Evolutionary conservation across 1,140 invertebrate genomes (phyloP), one percentile per base, ranked within the genome.

Genomic region (Matsumurasca onukii): DNA sequence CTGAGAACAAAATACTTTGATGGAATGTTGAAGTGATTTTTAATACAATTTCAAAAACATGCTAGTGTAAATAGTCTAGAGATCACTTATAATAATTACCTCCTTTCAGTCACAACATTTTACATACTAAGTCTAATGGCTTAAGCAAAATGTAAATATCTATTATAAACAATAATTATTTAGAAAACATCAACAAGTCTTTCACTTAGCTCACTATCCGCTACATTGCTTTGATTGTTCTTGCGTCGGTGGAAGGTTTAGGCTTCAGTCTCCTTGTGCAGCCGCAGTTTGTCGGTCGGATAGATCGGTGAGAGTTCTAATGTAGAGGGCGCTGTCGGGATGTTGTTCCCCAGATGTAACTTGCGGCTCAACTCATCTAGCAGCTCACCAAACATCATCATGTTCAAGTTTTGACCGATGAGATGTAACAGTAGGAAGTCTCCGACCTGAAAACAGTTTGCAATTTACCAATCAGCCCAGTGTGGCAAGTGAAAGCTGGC

Each of bases 281-380:
- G 90, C 63, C 76, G 88, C 85, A 70, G 89, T 88, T 76, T 89
- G 85, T 74, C 74, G 0, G 72, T 72, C 20, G 91, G 90, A 77
- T 93, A 93, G 66, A 92, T 92, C 1, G 89, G 90, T 31, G 88
- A 88, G 87, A 93, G 91, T 81, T 93, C 91, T 49, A 94, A 78
- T 3, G 91, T 92, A 69, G 89, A 91, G 0, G 91, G 91, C 3
- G 91, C 91, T 0, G 91, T 92, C 0, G 91, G 91, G 30, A 87
- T 77, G 76, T 89, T 87, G 59, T 89, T 91, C 3, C 86, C 86
- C 45, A 88, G 79, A 66, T 89, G 89, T 27, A 91, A 78, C 59
- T 85, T 82, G 71, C 86, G 83, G 57, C 82, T 85, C 0, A 88
- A 75, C 66, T 87, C 85, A 25, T 86, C 82, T 72, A 94, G 75